Base-by-base conservation (phyloP, 1,140 invertebrate species). In the Drosophila sechellia region DNA sequence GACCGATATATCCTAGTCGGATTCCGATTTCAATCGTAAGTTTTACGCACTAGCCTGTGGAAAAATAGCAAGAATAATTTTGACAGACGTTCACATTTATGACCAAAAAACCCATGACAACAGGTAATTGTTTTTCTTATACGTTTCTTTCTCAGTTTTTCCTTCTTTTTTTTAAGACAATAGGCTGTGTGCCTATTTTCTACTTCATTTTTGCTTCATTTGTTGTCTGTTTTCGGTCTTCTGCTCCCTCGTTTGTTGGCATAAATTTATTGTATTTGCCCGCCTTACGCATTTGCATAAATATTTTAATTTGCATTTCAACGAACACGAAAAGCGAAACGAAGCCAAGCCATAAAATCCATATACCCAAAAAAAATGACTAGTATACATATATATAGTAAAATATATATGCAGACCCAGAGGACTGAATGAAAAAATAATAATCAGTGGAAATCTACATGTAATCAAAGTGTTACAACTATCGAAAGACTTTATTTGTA, bases 281-380 rank as follows among this genome's bases (percentile, higher is more conserved):
- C 71, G 73, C 73, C 55, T 54, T 39, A 63, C 81, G 79, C 75
- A 86, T 86, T 86, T 86, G 79, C 83, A 86, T 86, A 86, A 87
- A 86, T 86, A 87, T 86, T 86, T 86, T 86, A 87, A 86, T 87
- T 86, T 86, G 83, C 83, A 86, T 86, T 86, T 87, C 73, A 86
- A 87, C 83, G 77, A 89, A 86, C 58, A 75, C 53, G 72, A 75
- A 74, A 52, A 56, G 45, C 58, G 71, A 74, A 75, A 40, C 59
- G 71, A 45, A 35, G 40, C n/a, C 65, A 53, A 34, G 31, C 50
- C 52, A 52, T 13, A 25, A 31, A 53, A 50, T 40, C 42, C 49
- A 35, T 73, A 46, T 42, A 31, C 20, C 39, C 48, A 34, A 25
- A 49, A 31, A 27, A 39, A 31, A 45, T 58, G 25, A 71, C 20